Evolutionary conservation across 2,113 vertebrate species (phyloP), one percentile per base, ranked within the genome.

Genomic region (Acrocephalus kingi): DNA sequence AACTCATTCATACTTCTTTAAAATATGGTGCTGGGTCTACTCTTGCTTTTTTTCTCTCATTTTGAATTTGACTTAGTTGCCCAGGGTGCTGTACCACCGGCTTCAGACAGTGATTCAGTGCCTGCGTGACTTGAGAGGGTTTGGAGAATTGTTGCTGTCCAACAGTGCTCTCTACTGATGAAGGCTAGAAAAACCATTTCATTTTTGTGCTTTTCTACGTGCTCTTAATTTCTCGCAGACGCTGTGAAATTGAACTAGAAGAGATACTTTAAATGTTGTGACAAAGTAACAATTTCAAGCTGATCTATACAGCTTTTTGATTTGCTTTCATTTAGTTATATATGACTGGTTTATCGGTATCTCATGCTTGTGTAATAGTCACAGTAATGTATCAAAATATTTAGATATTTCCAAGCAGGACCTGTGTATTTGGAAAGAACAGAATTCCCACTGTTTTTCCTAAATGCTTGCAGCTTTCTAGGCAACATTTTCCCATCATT

Each of bases 141-240:
- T 76, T 87, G 18, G 48, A 3, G 10, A 83, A 69, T 25, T 94
- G 90, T 52, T 67, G 41, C 64, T 96, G 77, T 97, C 89, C 95
- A 82, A 95, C 91, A 97, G 97, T 90, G 95, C 98, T 80, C 97
- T 97, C 98, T 98, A 82, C 95, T 96, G 98, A 79, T 67, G 30
- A 39, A 55, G 7, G 83, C 35, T 43, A 97, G 58, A 54, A 97
- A 68, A 91, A 51, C 3, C 6, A 7, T 43, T 11, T 80, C 3
- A 12, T 37, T 37, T 87, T 61, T 58, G 15, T n/a, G 41, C 31
- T 72, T 83, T 69, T 45, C 18, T 49, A 5, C 20, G 7, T 3
- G n/a, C 4, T 93, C 45, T 69, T 83, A n/a, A 62, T 46, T 84
- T 87, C 15, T 75, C 61, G 24, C 43, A 93, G 81, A 51, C 79